phyloP scores from a whole-genome alignment of 2,888 invertebrate genomes.

The Drosophila pseudotakahashii region DNA sequence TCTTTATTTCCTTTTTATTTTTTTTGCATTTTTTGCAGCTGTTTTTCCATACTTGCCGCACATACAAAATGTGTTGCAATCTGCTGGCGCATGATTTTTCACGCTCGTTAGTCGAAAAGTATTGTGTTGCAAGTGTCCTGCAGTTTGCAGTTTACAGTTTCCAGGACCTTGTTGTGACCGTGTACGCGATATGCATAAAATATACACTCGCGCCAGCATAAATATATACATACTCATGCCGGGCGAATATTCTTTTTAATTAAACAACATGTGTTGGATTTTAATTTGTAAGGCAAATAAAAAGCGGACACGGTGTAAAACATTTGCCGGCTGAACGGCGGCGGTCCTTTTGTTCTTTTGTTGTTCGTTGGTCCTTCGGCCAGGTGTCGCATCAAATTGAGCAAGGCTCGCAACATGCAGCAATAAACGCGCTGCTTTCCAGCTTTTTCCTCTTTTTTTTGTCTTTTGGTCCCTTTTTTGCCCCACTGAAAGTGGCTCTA shows the following conservation, averaged over 20 bases:
- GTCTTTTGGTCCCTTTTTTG: background rate
- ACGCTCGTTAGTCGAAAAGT: slow-evolving; percentile 69
- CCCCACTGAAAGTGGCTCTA: slow-evolving; percentile 68
- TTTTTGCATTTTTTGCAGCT: slow-evolving; percentile 1
- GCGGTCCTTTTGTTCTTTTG: slow-evolving; percentile 16
- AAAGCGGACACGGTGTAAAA: slow-evolving; percentile 65
- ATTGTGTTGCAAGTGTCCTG: slow-evolving; percentile 40
- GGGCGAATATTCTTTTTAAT: slow-evolving; percentile 57
- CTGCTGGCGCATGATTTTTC: slow-evolving; percentile 69
- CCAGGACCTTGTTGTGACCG: slow-evolving; percentile 43
- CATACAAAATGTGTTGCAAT: slow-evolving; percentile 62
- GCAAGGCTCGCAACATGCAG: slow-evolving; percentile 68
- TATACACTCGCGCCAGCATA: slow-evolving; percentile 25
- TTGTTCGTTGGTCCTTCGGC: slow-evolving; percentile 34
- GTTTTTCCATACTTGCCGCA: slow-evolving; percentile 3
- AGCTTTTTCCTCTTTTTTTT: slow-evolving; percentile 3
- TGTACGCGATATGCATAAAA: slow-evolving; percentile 35
- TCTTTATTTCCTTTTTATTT: background rate
- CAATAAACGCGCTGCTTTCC: slow-evolving; percentile 59
- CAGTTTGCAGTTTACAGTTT: slow-evolving; percentile 1
- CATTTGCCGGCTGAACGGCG: slow-evolving; percentile 52
- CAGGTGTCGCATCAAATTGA: slow-evolving; percentile 74
- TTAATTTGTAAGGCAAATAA: slow-evolving; percentile 74
- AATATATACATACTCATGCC: slow-evolving; percentile 17
- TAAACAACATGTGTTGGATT: slow-evolving; percentile 75